Evolutionary conservation across 2,113 vertebrate genomes (phyloP).

Genomic region (Myotis yumanensis): DNA sequence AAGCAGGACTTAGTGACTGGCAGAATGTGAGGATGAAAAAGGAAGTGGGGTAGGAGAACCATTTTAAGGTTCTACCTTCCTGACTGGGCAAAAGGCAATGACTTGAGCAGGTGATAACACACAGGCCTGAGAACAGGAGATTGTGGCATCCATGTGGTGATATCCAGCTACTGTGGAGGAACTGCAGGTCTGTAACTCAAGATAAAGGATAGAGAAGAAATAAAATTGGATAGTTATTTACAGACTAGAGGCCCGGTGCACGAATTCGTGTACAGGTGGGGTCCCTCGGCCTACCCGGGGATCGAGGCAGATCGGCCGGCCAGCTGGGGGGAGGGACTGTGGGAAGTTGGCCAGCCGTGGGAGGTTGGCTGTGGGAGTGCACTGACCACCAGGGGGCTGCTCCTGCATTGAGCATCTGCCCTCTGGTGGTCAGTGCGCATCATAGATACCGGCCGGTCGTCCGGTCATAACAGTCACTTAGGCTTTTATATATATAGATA

Average conservation of each 20-base stretch:
- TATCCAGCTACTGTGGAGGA: background rate
- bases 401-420: no score
- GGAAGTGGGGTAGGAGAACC: background rate
- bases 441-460: no score
- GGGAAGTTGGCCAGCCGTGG: no score
- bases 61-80: background rate
- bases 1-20: background rate
- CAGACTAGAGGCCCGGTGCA: background rate
- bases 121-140: background rate
- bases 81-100: background rate
- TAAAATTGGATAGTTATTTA: background rate
- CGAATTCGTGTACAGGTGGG: no score
- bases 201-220: background rate
- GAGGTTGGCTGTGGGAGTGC: no score
- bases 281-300: no score
- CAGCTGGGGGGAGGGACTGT: no score
- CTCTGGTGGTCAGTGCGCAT: no score
- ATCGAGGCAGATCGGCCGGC: no score
- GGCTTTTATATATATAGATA: background rate
- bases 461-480: no score
- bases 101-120: background rate
- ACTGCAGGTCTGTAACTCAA: background rate
- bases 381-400: no score
- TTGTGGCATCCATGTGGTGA: no score
- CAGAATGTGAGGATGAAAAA: background rate